Base-by-base conservation (phyloP, 1,140 invertebrate genomes). In the Leptestheria dahalacensis region DNA sequence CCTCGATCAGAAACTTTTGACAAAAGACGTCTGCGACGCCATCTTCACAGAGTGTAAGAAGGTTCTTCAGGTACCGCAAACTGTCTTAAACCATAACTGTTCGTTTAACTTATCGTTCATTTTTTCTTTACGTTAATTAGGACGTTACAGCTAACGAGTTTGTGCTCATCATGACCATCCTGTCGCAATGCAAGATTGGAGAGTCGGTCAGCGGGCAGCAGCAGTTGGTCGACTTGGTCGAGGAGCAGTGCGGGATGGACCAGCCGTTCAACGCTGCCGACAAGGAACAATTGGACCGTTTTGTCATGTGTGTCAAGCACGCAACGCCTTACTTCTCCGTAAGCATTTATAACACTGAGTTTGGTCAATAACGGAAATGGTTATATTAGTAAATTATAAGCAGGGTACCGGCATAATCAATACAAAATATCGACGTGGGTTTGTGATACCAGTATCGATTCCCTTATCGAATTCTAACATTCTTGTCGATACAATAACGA, bases 71-170 rank as follows among this genome's bases (percentile, higher is more conserved):
- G 83, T 86, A 73, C 64, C 64, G n/a, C n/a, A n/a, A n/a, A n/a
- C 61, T 51, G 21, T 58, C n/a, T 47, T 46, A 21, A 12, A 18
- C 20, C n/a, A 11, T 41, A 9, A 18, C 25, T 58, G 33, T 41
- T 12, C 20, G n/a, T 25, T 18, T 24, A 63, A 21, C 41, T 47
- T 15, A 50, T 26, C 48, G 25, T 56, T n/a, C 23, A 25, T 51
- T 33, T 1, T 1, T 20, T 63, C 52, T 48, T 33, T 63, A 64
- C 62, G 62, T 60, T 62, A 69, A 71, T 1, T 65, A 90, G 84
- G 86, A 91, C 78, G 84, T 91, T 11, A 90, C 85, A 46, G 86
- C 88, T 53, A 88, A 93, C 65, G 92, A 97, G 73, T 95, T 95
- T 74, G 82, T 91, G 61, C 78, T 82, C 51, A 82, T 96, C 29